Evolutionary conservation across 2,797 vertebrate genomes (phyloP).

Genomic region (Enteromius radiatus): DNA sequence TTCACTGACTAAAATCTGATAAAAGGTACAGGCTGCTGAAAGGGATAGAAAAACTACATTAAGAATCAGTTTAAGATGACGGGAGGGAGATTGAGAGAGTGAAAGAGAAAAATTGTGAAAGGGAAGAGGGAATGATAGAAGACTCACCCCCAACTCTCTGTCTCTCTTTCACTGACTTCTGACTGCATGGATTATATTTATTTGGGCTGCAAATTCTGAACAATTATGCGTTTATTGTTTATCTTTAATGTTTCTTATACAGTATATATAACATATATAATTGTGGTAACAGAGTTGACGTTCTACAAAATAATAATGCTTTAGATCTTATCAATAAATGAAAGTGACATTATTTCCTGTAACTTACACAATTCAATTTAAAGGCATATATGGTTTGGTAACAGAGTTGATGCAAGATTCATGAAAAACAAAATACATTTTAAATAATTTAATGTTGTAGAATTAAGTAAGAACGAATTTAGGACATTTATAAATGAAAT

Average conservation of each 20-base stretch:
- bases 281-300: no score
- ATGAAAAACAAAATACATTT: no score
- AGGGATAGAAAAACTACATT: slow-evolving; percentile 20
- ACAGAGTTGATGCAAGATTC: no score
- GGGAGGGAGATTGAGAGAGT: slow-evolving; percentile 16
- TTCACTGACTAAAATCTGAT: slow-evolving; percentile 44
- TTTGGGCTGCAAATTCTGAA: background rate
- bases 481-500: no score
- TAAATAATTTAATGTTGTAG: no score
- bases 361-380: no score
- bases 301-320: no score
- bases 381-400: no score
- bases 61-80: slow-evolving; percentile 41
- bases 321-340: no score
- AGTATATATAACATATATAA: no score
- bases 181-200: slow-evolving; percentile 57
- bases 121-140: slow-evolving; percentile 18
- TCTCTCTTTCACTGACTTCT: slow-evolving; percentile 21
- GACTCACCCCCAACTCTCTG: background rate
- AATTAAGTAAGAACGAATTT: no score
- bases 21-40: background rate
- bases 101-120: slow-evolving; percentile 27
- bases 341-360: no score
- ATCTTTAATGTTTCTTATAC: background rate
- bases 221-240: background rate